Evolutionary conservation across 2,888 invertebrate species (phyloP).

Genomic region (Chalcis sispes): DNA sequence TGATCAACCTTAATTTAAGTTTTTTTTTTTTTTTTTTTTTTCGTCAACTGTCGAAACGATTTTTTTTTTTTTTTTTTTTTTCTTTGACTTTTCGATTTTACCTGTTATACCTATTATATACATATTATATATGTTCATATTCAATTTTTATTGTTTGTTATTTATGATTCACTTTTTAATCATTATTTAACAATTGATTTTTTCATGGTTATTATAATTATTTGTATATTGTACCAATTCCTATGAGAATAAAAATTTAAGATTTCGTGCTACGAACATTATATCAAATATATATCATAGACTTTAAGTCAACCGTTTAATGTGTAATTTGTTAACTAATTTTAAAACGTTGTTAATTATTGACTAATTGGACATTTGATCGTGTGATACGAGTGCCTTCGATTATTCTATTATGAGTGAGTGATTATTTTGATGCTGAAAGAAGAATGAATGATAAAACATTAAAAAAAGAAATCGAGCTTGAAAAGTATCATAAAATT

Average conservation of each 20-base stretch:
- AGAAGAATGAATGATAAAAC: slow-evolving; percentile 25
- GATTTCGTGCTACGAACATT: slow-evolving; percentile 23
- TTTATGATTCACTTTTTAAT: neutral
- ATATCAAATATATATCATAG: slow-evolving; percentile 14
- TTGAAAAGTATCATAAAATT: slow-evolving; percentile 10
- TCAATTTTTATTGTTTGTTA: neutral
- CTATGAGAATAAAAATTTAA: neutral
- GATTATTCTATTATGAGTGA: slow-evolving; percentile 38
- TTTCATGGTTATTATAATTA: neutral
- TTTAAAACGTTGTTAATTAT: slow-evolving; percentile 14
- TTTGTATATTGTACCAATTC: slow-evolving; percentile 20
- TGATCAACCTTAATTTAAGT: no score
- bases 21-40: no score
- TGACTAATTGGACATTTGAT: slow-evolving; percentile 38
- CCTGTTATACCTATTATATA: no score
- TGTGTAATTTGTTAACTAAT: slow-evolving; percentile 34
- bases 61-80: slow-evolving; percentile 10
- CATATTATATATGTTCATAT: neutral
- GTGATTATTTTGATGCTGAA: slow-evolving; percentile 15
- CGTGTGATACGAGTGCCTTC: slow-evolving; percentile 60
- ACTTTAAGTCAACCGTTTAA: slow-evolving; percentile 15
- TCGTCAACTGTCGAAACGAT: no score
- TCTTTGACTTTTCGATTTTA: no score
- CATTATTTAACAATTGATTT: neutral
- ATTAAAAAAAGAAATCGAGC: slow-evolving; percentile 31